Evolutionary conservation across 2,113 vertebrate species (phyloP), one percentile per base, ranked within the genome.

Genomic region (Chelonoidis abingdonii): DNA sequence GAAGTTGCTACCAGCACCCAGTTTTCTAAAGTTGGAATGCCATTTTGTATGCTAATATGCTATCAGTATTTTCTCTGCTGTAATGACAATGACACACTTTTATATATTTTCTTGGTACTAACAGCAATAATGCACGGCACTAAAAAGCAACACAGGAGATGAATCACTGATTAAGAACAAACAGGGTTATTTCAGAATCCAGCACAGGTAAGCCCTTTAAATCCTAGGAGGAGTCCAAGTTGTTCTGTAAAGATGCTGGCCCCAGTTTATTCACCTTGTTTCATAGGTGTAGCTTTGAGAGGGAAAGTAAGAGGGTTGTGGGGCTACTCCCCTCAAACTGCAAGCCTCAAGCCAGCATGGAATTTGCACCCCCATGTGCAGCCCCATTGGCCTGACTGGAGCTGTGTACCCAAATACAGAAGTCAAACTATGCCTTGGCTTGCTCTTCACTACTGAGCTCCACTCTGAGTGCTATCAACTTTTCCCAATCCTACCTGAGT

Each of bases 1-100:
- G 31, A 84, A 93, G 94, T 83, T 94, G 83, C 88, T 93, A 75
- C 49, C 75, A 88, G 88, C 50, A 93, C 82, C 78, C 62, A 59
- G 83, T 89, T 81, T 1, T 1, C 50, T 69, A 35, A 50, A 86
- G 57, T 4, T 59, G 80, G 93, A 89, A 88, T 83, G 72, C 1
- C 44, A 19, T 69, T 87, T 88, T 82, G 85, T 54, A 78, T 87
- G 91, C 52, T 88, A 47, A 72, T 14, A 35, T 50, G 24, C 56
- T 54, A 76, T n/a, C 25, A 72, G 87, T 5, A 17, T 62, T 80
- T 57, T 84, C 90, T 89, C 41, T 89, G 86, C 80, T 4, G 0
- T 2, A 21, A 84, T 41, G 86, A 47, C 29, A 56, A 65, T 1
- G 16, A 56, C 81, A 54, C 38, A n/a, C 10, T 76, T 85, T 24